These are phyloP conservation scores for Artibeus jamaicensis DNA, from an alignment of 2,797 vertebrate species.

Conservation along the genomic window DNA sequence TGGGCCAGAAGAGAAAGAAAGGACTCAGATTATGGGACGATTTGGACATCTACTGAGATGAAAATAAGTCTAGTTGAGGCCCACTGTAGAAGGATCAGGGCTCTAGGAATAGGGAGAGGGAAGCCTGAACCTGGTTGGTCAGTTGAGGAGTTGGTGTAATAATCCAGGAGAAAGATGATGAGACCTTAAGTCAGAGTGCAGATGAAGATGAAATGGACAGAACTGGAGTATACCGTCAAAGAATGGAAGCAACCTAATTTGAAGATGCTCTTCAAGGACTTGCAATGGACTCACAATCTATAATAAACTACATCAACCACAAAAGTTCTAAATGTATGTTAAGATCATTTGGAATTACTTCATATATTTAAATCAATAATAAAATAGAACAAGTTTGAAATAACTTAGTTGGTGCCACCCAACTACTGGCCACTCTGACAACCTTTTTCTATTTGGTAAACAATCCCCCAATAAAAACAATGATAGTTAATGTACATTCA, in stretches of 20 bases:
- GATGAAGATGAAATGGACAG: not conserved
- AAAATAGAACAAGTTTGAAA: not conserved
- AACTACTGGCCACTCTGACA: not conserved
- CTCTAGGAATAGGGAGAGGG: not conserved
- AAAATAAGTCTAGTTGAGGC: not conserved
- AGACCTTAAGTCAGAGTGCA: not conserved
- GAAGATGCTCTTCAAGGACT: not conserved
- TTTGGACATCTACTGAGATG: not conserved
- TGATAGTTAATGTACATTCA: not conserved
- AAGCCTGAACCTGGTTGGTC: not conserved
- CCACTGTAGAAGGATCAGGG: not conserved
- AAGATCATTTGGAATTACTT: not conserved
- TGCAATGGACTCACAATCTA: not conserved
- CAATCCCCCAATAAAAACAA: not conserved
- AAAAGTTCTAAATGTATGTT: not conserved
- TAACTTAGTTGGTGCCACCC: not conserved
- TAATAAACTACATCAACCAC: not conserved
- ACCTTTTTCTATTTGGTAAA: not conserved
- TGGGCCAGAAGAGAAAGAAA: not conserved
- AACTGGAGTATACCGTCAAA: not conserved
- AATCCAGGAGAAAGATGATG: not conserved
- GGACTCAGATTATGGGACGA: not conserved
- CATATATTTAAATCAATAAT: not conserved
- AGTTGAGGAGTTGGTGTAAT: not conserved
- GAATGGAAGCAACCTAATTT: not conserved